phyloP scores from a whole-genome alignment of 2,888 invertebrate species.

The Branchellion lobata region DNA sequence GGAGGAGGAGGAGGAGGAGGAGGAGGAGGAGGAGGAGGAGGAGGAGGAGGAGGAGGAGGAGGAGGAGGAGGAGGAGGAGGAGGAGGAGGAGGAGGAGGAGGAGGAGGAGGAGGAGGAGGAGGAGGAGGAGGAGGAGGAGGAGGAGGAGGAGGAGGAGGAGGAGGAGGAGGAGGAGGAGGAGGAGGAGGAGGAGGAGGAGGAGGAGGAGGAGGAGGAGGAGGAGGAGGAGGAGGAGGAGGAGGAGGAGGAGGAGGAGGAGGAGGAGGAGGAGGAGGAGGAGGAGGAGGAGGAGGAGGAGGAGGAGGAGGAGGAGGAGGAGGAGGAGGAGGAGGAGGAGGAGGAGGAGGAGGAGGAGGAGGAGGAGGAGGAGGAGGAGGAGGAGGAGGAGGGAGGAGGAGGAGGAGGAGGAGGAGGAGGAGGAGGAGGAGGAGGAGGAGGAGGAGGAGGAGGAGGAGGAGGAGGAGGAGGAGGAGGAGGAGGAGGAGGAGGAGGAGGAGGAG shows the following conservation, averaged over 20 bases:
- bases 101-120: neutral
- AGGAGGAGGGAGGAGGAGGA: neutral
- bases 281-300: too few relatives aligned
- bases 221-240: neutral
- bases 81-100: neutral
- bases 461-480: conserved; percentile 9
- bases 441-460: neutral
- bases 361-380: too few relatives aligned
- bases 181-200: neutral
- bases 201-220: neutral
- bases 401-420: neutral
- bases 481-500: conserved; percentile 6
- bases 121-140: neutral
- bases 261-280: too few relatives aligned
- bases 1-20: neutral
- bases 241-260: neutral
- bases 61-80: too few relatives aligned
- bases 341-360: too few relatives aligned
- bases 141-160: neutral
- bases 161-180: neutral
- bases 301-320: too few relatives aligned
- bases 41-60: too few relatives aligned
- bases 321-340: too few relatives aligned
- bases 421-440: conserved; percentile 1
- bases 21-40: neutral